Base-by-base conservation (phyloP, 2,113 vertebrate species). In the Leuciscus idus region DNA sequence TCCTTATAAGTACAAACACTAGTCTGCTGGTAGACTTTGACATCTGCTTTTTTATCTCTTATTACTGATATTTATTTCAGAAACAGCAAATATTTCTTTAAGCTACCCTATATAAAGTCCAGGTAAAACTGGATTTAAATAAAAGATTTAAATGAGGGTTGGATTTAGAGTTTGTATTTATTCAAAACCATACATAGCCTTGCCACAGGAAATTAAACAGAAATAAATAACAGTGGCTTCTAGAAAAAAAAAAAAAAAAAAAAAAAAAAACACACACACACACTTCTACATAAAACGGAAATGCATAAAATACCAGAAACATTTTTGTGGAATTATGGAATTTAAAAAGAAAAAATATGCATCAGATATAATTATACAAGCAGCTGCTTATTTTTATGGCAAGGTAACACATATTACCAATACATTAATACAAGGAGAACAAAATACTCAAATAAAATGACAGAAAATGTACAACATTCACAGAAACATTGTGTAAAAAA, bases 191-290 rank as follows among this genome's bases (percentile, higher is more conserved):
- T 23, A 50, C 33, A 89, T 89, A 91, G 88, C 55, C 23, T 89
- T 85, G 33, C 50, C 55, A 88, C 84, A 89, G 88, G 79, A 86
- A 81, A 72, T 87, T 30, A 82, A 86, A 83, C 28, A 88, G 17
- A 86, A 93, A 94, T 93, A 93, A 92, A 92, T 93, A 90, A 92
- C 55, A 84, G 84, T 72, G 68, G 87, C 87, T 74, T 81, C 39
- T 81, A 10, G 13, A 48, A 88, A 85, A 74, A 90, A 59, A 89
- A 39, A 84, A 82, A 43, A 87, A 64, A 72, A 84, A 4, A 33
- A 30, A 2, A 30, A 30, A 30, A 26, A 26, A 26, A n/a, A n/a
- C n/a, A 30, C 30, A 30, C 2, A 33, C 2, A 33, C 33, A 19
- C 66, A 62, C 15, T 78, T 66, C 50, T 30, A 76, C 43, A 74